Evolutionary conservation across 1,140 invertebrate genomes (phyloP).

Genomic region (Bombus turneri): DNA sequence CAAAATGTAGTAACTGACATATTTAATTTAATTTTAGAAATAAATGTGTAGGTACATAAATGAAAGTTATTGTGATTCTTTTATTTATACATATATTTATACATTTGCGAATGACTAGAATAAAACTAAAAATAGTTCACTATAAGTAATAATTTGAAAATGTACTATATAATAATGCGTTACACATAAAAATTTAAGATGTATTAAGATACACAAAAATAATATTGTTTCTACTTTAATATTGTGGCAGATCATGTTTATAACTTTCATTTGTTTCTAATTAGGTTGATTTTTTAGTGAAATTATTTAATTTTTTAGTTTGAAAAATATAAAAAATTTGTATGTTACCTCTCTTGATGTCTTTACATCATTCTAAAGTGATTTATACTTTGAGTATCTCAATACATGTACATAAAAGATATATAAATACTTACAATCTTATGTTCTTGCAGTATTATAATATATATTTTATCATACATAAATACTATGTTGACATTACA

Average conservation of each 20-base stretch:
- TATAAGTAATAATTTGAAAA: neutral
- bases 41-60: neutral
- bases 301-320: neutral
- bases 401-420: slow-evolving; percentile 39
- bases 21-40: neutral
- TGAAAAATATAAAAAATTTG: neutral
- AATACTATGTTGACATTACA: slow-evolving; percentile 1
- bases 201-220: slow-evolving; percentile 29
- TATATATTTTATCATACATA: slow-evolving; percentile 9
- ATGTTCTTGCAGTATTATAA: slow-evolving; percentile 11
- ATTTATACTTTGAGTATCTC: neutral
- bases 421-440: neutral
- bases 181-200: neutral
- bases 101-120: slow-evolving; percentile 31
- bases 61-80: slow-evolving; percentile 8
- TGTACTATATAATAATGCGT: neutral
- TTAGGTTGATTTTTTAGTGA: neutral
- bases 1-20: neutral
- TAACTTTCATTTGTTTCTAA: neutral
- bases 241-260: neutral
- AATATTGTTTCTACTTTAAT: neutral
- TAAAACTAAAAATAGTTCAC: slow-evolving; percentile 4
- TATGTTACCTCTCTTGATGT: neutral
- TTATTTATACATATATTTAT: slow-evolving; percentile 42
- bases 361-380: neutral